Evolutionary conservation across 2,113 vertebrate genomes (phyloP).

Genomic region (Lipophrys pholis): DNA sequence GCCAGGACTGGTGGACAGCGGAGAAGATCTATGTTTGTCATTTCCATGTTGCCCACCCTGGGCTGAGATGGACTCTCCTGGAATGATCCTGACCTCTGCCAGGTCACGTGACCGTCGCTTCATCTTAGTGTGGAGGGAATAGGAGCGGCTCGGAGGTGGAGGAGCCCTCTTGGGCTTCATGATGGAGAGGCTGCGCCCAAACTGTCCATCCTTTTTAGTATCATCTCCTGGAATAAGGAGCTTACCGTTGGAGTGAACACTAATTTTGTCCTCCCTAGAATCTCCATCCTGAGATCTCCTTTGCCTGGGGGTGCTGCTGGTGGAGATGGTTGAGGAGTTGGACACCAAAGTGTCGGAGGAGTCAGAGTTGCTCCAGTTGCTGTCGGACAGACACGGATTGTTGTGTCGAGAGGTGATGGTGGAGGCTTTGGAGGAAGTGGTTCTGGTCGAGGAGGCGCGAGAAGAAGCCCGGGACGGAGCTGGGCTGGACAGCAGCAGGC

Average conservation of each 20-base stretch:
- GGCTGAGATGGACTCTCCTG: conserved; percentile 20
- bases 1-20: conserved; percentile 56
- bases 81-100: conserved; percentile 37
- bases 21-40: conserved; percentile 66
- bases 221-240: conserved; percentile 49
- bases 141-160: conserved; percentile 88
- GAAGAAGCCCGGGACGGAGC: conserved; percentile 85
- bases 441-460: conserved; percentile 80
- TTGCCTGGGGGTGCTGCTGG: conserved; percentile 72
- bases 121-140: conserved; percentile 89
- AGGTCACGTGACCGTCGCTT: conserved; percentile 84
- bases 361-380: conserved; percentile 91
- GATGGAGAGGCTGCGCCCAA: conserved; percentile 89
- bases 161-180: conserved; percentile 88
- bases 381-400: conserved; percentile 75
- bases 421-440: conserved; percentile 83
- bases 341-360: conserved; percentile 96
- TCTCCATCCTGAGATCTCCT: conserved; percentile 29
- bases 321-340: conserved; percentile 92
- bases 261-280: conserved; percentile 59
- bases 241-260: conserved; percentile 65
- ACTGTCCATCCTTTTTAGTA: conserved; percentile 72
- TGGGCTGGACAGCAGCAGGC: conserved; percentile 85
- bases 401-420: conserved; percentile 69
- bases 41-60: conserved; percentile 47